Conservation (phyloP, 1,140 invertebrate genomes). For the Diplogasteroides magnus region DNA sequence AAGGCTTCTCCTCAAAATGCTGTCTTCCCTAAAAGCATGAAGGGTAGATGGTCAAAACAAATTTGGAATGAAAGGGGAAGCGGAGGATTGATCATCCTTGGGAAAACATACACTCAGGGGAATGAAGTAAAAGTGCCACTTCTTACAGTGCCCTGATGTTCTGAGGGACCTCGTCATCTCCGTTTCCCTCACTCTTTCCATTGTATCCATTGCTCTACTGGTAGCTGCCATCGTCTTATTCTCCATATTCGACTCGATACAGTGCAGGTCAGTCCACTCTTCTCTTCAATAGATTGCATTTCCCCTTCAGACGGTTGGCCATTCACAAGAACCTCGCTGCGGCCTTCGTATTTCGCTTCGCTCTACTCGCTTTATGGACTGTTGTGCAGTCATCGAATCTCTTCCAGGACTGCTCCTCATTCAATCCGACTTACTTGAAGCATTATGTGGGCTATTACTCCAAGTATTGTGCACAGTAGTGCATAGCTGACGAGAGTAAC, state of each 20-base stretch:
- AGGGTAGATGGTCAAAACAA: too few species aligned
- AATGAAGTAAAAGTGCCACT: too few species aligned
- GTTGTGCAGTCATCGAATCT: slow-evolving; percentile 41
- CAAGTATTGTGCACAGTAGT: too few species aligned
- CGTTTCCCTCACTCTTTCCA: slow-evolving; percentile 49
- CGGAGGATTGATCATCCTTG: too few species aligned
- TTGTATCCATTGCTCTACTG: slow-evolving; percentile 47
- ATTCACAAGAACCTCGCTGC: slow-evolving; percentile 60
- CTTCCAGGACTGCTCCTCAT: slow-evolving; percentile 50
- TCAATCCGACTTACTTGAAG: slow-evolving; percentile 25
- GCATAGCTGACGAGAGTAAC: too few species aligned
- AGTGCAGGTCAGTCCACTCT: slow-evolving; percentile 25
- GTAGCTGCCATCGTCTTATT: slow-evolving; percentile 50
- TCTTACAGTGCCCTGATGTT: slow-evolving; percentile 49
- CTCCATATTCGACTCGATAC: slow-evolving; percentile 51
- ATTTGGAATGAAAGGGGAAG: too few species aligned
- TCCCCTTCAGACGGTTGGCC: slow-evolving; percentile 42
- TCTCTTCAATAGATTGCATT: not conserved
- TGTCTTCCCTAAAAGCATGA: too few species aligned
- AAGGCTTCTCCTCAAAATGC: too few species aligned
- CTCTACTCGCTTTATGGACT: slow-evolving; percentile 51
- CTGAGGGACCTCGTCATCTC: slow-evolving; percentile 48
- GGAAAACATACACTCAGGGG: too few species aligned
- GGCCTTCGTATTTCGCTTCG: slow-evolving; percentile 58
- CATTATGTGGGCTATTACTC: slow-evolving; percentile 18